Evolutionary conservation across 2,113 vertebrate genomes (phyloP).

Genomic region (Chamaea fasciata): DNA sequence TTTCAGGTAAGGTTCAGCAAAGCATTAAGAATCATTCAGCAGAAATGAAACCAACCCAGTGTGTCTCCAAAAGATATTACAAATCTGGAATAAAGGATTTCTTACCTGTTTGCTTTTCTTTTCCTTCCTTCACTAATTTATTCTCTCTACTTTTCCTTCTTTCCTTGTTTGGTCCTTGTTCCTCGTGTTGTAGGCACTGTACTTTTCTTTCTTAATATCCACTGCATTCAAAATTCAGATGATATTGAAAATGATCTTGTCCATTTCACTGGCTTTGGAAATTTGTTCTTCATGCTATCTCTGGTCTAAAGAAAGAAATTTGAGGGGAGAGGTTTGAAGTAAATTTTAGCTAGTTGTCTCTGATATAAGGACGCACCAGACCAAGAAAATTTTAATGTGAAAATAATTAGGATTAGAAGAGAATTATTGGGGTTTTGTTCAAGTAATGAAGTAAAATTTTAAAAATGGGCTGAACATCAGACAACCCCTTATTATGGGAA

Average conservation of each 20-base stretch:
- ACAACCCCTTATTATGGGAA: not conserved
- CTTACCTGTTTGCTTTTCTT: not conserved
- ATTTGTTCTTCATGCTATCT: not conserved
- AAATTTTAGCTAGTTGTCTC: not conserved
- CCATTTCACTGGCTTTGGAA: not conserved
- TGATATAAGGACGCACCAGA: not conserved
- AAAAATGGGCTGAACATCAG: not conserved
- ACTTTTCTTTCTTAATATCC: not conserved
- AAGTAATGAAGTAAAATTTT: not conserved
- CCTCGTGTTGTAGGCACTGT: rapidly evolving
- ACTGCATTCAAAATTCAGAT: not conserved
- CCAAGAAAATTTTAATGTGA: not conserved
- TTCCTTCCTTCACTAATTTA: not conserved
- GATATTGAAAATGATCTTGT: not conserved
- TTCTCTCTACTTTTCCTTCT: not conserved
- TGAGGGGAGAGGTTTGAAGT: not conserved
- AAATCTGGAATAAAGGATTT: not conserved
- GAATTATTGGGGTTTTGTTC: not conserved
- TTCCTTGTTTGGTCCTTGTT: not conserved
- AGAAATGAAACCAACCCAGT: not conserved
- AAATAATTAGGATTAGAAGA: not conserved
- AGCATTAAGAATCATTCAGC: not conserved
- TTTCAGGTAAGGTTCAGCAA: not conserved
- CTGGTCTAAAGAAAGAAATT: not conserved
- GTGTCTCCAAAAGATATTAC: not conserved